Conservation (phyloP, 2,797 vertebrate genomes). For the Eospalax fontanierii region DNA sequence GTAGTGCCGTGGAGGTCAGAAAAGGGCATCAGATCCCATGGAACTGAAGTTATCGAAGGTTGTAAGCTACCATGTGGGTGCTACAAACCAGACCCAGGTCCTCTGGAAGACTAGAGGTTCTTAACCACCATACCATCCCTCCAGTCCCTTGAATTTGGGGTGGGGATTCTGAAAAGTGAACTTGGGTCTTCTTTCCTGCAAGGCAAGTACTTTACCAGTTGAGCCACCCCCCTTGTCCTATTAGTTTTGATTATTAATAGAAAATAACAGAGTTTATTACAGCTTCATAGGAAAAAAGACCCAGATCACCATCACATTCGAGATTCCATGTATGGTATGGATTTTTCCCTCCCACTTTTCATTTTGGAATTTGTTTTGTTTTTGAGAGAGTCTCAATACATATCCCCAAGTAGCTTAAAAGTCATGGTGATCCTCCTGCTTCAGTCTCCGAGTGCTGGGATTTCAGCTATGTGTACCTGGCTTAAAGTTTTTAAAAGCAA, state of each 20-base stretch:
- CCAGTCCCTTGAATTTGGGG: background rate
- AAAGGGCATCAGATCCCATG: no score
- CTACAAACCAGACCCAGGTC: no score
- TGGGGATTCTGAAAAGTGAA: background rate
- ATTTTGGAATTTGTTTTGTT: background rate
- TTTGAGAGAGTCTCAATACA: background rate
- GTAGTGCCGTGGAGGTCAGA: no score
- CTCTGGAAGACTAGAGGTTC: no score
- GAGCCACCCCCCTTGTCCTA: background rate
- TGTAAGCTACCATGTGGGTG: no score
- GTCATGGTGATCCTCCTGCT: background rate
- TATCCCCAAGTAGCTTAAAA: background rate
- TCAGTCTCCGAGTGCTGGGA: background rate
- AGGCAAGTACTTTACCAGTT: background rate
- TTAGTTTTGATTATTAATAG: slow-evolving; percentile 3
- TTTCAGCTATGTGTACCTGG: background rate
- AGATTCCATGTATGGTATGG: background rate
- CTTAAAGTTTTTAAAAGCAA: background rate
- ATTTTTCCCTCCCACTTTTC: background rate
- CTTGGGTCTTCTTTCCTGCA: background rate
- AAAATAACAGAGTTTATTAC: background rate
- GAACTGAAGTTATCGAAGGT: no score
- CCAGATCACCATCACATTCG: background rate
- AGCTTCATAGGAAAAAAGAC: background rate
- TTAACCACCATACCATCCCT: no score